These are phyloP conservation scores for Eristalis pertinax DNA, from an alignment of 2,888 invertebrate species.

Conservation along the genomic window DNA sequence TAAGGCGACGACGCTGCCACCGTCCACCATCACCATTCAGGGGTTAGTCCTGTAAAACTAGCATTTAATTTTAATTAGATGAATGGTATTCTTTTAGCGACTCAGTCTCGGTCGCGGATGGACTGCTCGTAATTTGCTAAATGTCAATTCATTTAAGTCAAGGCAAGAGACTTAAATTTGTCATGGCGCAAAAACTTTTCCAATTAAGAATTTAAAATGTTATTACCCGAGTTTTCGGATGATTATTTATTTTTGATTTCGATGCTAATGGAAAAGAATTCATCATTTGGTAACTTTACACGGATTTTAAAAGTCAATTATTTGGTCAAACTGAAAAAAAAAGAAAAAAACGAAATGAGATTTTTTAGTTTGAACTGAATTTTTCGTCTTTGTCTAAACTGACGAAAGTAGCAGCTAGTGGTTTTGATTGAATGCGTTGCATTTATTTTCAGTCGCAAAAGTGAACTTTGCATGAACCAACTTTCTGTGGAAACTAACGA, in stretches of 20 bases:
- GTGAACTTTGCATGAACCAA: no score
- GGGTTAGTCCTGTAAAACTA: conserved; percentile 26
- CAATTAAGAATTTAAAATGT: conserved; percentile 40
- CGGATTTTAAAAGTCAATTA: not conserved
- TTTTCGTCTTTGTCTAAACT: not conserved
- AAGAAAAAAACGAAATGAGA: no score
- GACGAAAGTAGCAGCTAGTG: not conserved
- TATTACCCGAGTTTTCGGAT: conserved; percentile 27
- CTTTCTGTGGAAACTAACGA: no score
- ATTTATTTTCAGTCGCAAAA: no score
- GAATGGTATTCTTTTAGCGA: not conserved
- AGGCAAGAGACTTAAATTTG: not conserved
- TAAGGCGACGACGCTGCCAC: not conserved
- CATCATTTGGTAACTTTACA: not conserved
- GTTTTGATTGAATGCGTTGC: not conserved
- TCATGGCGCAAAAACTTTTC: conserved; percentile 24
- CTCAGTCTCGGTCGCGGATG: not conserved
- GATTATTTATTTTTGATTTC: conserved; percentile 12
- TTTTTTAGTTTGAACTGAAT: not conserved
- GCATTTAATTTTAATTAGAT: conserved; percentile 48
- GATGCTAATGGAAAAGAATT: conserved; percentile 25
- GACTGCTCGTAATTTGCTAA: conserved; percentile 7
- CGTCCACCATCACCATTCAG: not conserved
- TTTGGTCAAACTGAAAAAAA: not conserved
- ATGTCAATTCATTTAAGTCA: conserved; percentile 7